These are phyloP conservation scores for Sigmodon hispidus DNA, from an alignment of 2,113 vertebrate genomes.

Conservation along the genomic window DNA sequence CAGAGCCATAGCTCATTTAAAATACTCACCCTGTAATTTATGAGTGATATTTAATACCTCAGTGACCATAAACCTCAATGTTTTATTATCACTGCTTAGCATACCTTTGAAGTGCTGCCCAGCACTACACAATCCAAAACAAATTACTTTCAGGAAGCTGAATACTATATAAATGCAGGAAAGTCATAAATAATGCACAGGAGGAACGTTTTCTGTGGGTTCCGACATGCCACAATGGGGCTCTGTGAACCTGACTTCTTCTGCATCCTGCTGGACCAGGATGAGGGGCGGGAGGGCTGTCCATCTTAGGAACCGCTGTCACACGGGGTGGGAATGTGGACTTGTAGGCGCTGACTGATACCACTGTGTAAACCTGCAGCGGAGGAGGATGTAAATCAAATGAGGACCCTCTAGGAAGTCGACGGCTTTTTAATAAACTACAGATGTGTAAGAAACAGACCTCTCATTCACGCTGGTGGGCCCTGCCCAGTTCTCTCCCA, in stretches of 20 bases:
- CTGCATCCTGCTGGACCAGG: constrained; percentile 54
- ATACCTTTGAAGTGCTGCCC: constrained; percentile 90
- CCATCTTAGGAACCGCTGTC: constrained; percentile 11
- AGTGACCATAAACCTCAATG: constrained; percentile 89
- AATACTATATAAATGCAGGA: constrained; percentile 90
- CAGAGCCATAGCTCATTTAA: constrained; percentile 85
- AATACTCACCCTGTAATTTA: constrained; percentile 89
- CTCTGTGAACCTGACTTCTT: constrained; percentile 75
- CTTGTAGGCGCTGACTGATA: constrained; percentile 57
- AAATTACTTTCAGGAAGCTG: constrained; percentile 91
- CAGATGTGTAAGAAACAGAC: constrained; percentile 83
- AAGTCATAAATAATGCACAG: constrained; percentile 90
- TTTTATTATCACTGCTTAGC: constrained; percentile 89
- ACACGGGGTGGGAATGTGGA: constrained; percentile 35
- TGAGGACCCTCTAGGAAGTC: constrained; percentile 67
- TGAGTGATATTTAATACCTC: constrained; percentile 90
- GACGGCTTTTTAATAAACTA: constrained; percentile 72
- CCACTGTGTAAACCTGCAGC: constrained; percentile 21
- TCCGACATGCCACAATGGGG: constrained; percentile 81
- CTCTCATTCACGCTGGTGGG: constrained; percentile 71
- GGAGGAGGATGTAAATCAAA: constrained; percentile 67
- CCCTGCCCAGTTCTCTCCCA: constrained; percentile 19
- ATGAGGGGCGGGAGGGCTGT: background rate
- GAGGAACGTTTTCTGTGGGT: constrained; percentile 85
- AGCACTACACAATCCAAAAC: constrained; percentile 89